Percentiles rank a stretch among this genome's conserved stretches.
Conservation (phyloP, 1,140 invertebrate species). For the Ooceraea biroi region DNA sequence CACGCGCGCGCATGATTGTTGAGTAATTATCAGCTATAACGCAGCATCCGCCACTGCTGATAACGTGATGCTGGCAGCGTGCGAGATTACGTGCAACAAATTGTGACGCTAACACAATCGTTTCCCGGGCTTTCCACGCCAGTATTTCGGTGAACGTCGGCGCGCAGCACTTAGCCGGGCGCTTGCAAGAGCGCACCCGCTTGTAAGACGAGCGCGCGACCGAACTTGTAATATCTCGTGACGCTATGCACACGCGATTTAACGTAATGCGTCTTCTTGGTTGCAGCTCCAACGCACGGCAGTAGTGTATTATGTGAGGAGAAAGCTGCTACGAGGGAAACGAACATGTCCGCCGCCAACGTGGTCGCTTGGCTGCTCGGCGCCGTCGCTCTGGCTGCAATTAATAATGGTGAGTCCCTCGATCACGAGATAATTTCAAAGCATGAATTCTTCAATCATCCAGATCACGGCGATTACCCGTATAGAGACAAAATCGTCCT, state of each 20-base stretch:
- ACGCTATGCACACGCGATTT: constrained; percentile 47
- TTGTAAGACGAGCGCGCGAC: constrained; percentile 51
- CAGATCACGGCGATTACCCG: too few relatives aligned
- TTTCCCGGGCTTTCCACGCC: constrained; percentile 37
- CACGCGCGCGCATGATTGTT: background rate
- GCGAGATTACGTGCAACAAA: constrained; percentile 50
- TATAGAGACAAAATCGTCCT: too few relatives aligned
- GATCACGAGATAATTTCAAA: background rate
- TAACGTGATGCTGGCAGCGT: background rate
- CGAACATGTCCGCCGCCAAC: constrained; percentile 80
- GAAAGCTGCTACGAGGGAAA: constrained; percentile 74
- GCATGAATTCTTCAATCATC: too few relatives aligned
- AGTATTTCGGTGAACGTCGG: background rate
- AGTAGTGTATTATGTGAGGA: constrained; percentile 79
- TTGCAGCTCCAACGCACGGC: constrained; percentile 72
- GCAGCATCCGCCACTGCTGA: background rate
- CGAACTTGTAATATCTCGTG: constrained; percentile 57
- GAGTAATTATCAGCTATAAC: constrained; percentile 28
- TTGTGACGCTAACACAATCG: constrained; percentile 48
- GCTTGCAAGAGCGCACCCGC: constrained; percentile 18
- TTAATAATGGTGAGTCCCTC: constrained; percentile 80
- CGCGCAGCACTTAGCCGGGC: constrained; percentile 3
- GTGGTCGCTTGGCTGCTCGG: constrained; percentile 78
- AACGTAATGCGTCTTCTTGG: constrained; percentile 60
- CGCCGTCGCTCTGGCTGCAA: constrained; percentile 78